Evolutionary conservation across 2,888 invertebrate species (phyloP), one percentile per base, ranked within the genome.

Genomic region (Mactromeris polynyma): DNA sequence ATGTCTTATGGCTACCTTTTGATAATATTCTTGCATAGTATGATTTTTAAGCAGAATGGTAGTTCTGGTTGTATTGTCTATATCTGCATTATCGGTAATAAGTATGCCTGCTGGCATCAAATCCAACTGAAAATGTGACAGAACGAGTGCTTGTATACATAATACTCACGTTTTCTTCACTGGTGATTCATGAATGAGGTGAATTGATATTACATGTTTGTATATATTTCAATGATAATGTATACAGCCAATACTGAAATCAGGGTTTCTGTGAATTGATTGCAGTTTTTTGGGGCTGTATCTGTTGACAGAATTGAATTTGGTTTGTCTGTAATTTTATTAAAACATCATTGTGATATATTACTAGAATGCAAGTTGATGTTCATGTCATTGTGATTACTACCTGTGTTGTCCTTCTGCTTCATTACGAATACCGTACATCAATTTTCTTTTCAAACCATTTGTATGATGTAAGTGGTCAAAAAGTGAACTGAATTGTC

Each of bases 261-360:
- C 73, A 19, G 14, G 11, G 3, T 73, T 73, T 73, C 73, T 73
- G 14, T 73, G 3, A 26, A 73, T 73, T 73, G 73, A 73, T 73
- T 36, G 31, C 73, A 73, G 73, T 73, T 73, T 33, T 73, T 36
- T 9, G 26, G 73, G 73, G 26, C 19, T 73, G 36, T 33, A 73
- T 73, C 73, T 73, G 73, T 73, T 26, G 26, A 33, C 36, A 73
- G 73, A 73, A 73, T 4, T 17, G 73, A 73, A 14, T 73, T 73
- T 73, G 31, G 9, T 26, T 64, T 64, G 58, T 64, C 58, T 64
- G 26, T 26, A 26, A n/a, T 3, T 64, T 26, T 26, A 64, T 64
- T 64, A 26, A 64, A n/a, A 11, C 11, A 64, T 64, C 58, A 64
- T 64, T 64, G 58, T 64, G 2, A 26, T 26, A 64, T 64, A 26